Base-by-base conservation (phyloP, 2,888 invertebrate species). In the Entomobrya multifasciata region DNA sequence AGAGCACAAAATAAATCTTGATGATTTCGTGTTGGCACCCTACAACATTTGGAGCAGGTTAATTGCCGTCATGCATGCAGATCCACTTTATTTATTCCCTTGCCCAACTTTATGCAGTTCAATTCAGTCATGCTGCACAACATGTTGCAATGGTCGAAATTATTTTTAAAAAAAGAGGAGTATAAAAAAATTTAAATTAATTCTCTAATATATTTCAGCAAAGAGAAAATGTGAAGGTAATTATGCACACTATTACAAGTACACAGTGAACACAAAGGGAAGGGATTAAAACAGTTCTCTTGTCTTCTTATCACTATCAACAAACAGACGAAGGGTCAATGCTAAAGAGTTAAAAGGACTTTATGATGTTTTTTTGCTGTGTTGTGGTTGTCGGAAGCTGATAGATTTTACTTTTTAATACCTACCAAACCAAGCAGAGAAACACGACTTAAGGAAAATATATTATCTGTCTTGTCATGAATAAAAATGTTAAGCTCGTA, bases 11-110 rank as follows among this genome's bases (percentile, higher is more conserved):
- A 67, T 77, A 79, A 79, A 81, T 81, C 70, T 65, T 70, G 27
- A 70, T 81, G 55, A 49, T 72, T 72, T 47, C 52, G 27, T 27
- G 70, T 60, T 62, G 60, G 60, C 57, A 82, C 25, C 25, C 30
- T 22, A 47, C 25, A 60, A 36, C 62, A 77, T 84, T 84, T 84
- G 84, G 84, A 84, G 84, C 84, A 77, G 84, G 84, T 84, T 84
- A 84, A 77, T 83, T 52, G 52, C 84, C 30, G 27, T 77, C 84
- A 76, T 77, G 76, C 52, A 62, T 41, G 41, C 72, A 74, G n/a
- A n/a, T 55, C n/a, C 81, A 72, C 15, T 30, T 77, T 52, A 30
- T 72, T 77, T 5, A 77, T 36, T 77, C 30, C 62, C 36, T 65
- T 65, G n/a, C n/a, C n/a, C n/a, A n/a, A n/a, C n/a, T n/a, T n/a